Evolutionary conservation across 2,888 invertebrate genomes (phyloP).

Genomic region (Tortricodes alternella): DNA sequence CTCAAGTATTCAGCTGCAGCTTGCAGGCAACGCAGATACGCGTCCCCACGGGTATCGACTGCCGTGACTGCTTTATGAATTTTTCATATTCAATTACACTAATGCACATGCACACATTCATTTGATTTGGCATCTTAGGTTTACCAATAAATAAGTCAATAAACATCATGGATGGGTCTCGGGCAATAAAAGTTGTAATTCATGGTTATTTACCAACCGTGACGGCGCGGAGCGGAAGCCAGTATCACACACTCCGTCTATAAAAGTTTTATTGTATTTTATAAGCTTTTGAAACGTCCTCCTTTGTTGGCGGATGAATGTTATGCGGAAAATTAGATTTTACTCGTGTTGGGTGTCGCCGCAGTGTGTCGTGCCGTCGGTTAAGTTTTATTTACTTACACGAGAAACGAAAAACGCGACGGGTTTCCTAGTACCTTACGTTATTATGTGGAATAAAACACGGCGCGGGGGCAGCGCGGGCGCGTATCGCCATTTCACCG

Average conservation of each 20-base stretch:
- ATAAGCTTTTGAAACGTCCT: constrained; percentile 14
- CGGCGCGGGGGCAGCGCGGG: neutral
- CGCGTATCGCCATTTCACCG: constrained; percentile 29
- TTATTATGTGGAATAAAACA: constrained; percentile 54
- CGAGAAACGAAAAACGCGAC: constrained; percentile 55
- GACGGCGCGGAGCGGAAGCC: neutral
- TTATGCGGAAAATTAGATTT: constrained; percentile 27
- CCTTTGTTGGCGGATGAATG: constrained; percentile 17
- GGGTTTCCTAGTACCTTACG: too few relatives aligned
- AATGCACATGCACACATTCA: constrained; percentile 33
- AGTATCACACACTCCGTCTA: neutral
- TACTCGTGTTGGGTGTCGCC: constrained; percentile 37
- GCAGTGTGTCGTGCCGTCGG: constrained; percentile 57
- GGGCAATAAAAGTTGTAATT: neutral
- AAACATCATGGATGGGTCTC: too few relatives aligned
- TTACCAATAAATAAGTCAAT: neutral
- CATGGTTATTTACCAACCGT: neutral
- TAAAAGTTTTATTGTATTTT: constrained; percentile 13
- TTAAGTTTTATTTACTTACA: constrained; percentile 75
- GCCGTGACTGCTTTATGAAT: constrained; percentile 39
- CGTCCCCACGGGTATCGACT: constrained; percentile 34
- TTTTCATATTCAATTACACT: constrained; percentile 45
- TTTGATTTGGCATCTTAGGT: neutral
- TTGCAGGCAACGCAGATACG: constrained; percentile 42
- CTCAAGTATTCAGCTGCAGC: constrained; percentile 47